Evolutionary conservation across 1,140 invertebrate species (phyloP).

Genomic region (Hydropsyche tenuis): DNA sequence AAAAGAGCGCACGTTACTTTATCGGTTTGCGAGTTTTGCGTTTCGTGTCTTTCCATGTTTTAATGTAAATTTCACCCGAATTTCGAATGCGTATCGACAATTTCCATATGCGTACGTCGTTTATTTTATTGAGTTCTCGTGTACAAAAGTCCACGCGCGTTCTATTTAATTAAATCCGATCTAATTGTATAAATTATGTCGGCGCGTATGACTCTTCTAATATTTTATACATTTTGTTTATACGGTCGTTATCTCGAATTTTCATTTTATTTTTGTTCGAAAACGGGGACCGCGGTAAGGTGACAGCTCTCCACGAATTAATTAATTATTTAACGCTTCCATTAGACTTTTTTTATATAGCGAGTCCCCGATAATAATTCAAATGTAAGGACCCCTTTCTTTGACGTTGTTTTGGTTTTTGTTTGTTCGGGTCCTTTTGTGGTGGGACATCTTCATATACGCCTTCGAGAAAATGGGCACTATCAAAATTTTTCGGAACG

Average conservation of each 20-base stretch:
- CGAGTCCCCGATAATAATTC: slow-evolving; percentile 19
- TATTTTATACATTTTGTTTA: too few species aligned
- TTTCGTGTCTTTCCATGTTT: too few species aligned
- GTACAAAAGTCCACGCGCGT: background rate
- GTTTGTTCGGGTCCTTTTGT: slow-evolving; percentile 7
- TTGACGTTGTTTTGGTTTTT: too few species aligned
- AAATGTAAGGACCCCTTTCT: slow-evolving; percentile 20
- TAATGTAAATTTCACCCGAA: too few species aligned
- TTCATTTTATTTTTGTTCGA: background rate
- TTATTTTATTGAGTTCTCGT: too few species aligned
- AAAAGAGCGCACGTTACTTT: too few species aligned
- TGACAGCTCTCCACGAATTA: slow-evolving; percentile 35
- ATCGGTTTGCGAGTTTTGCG: too few species aligned
- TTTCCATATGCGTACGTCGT: too few species aligned
- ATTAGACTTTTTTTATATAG: slow-evolving; percentile 24
- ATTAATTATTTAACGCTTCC: slow-evolving; percentile 38
- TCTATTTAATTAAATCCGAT: too few species aligned
- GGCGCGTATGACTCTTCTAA: too few species aligned
- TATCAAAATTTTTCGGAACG: slow-evolving; percentile 22
- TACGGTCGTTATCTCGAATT: background rate
- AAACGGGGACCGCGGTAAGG: slow-evolving; percentile 10
- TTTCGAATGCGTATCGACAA: too few species aligned
- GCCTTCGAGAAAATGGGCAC: slow-evolving; percentile 20
- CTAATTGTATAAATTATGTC: too few species aligned
- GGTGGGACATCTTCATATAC: background rate